These are phyloP conservation scores for Teleogryllus oceanicus DNA, from an alignment of 2,888 invertebrate genomes.

Conservation along the genomic window DNA sequence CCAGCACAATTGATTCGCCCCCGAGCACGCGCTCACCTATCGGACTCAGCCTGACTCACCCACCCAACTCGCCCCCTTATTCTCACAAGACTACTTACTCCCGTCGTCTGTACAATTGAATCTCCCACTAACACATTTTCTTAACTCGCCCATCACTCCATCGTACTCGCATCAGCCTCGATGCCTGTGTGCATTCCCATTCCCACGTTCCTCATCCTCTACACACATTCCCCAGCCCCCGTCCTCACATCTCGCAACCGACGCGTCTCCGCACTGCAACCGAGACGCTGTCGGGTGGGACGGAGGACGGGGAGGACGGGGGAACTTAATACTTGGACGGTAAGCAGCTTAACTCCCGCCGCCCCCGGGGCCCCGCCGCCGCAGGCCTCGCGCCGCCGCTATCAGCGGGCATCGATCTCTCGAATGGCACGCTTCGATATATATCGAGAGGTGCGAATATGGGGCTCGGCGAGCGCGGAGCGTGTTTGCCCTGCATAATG, in stretches of 20 bases:
- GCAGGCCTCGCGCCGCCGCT: background rate
- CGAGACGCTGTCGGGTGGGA: background rate
- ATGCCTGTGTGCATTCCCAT: no score
- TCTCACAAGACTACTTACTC: no score
- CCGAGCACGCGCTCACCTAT: no score
- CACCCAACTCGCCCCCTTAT: no score
- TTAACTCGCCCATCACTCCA: no score
- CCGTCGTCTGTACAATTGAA: no score
- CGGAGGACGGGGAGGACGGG: background rate
- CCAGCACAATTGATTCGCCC: no score
- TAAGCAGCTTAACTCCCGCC: background rate
- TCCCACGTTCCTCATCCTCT: no score
- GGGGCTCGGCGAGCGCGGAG: background rate
- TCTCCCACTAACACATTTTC: no score
- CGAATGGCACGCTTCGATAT: background rate
- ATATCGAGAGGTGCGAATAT: slow-evolving; percentile 9
- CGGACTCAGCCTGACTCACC: no score
- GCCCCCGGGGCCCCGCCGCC: background rate
- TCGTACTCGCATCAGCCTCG: no score
- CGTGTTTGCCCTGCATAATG: background rate
- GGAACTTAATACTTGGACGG: slow-evolving; percentile 7
- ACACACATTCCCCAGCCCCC: background rate
- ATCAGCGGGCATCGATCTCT: slow-evolving; percentile 18
- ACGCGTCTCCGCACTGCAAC: background rate
- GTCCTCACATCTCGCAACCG: background rate